Percentiles rank a stretch among this genome's conserved stretches.
phyloP scores from a whole-genome alignment of 2,113 vertebrate genomes.

The Oxyruncus cristatus region DNA sequence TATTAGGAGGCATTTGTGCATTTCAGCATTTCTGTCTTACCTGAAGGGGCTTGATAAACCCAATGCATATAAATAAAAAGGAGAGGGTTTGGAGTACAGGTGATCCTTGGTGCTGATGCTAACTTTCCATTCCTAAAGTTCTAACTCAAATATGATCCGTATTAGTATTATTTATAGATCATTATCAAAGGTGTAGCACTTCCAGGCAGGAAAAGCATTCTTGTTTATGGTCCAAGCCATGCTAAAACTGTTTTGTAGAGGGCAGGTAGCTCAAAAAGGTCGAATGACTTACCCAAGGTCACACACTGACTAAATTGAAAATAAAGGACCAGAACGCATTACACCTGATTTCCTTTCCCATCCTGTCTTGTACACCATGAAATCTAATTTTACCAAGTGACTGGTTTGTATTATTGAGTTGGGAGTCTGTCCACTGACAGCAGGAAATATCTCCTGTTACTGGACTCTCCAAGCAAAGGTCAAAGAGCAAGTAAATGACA shows the following conservation, averaged over 20 bases:
- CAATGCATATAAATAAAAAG: background rate
- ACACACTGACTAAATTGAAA: background rate
- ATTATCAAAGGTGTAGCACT: background rate
- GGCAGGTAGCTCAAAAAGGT: background rate
- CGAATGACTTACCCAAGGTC: background rate
- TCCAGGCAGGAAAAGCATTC: background rate
- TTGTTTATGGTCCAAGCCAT: background rate
- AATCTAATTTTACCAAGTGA: background rate
- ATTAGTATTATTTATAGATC: background rate
- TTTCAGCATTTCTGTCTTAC: conserved; percentile 45
- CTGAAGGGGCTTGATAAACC: conserved; percentile 18
- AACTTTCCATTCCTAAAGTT: background rate
- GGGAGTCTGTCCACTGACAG: background rate
- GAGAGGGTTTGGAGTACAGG: background rate
- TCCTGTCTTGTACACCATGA: background rate
- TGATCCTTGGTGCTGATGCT: background rate
- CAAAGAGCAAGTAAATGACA: background rate
- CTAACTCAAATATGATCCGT: background rate
- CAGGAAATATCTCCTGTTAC: background rate
- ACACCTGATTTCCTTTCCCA: background rate
- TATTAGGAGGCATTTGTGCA: background rate
- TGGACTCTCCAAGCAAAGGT: background rate
- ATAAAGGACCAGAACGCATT: background rate
- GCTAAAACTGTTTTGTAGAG: background rate
- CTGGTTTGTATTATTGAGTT: background rate